Evolutionary conservation across 2,888 invertebrate species (phyloP), one percentile per base, ranked within the genome.

Genomic region (Andrena dorsata): DNA sequence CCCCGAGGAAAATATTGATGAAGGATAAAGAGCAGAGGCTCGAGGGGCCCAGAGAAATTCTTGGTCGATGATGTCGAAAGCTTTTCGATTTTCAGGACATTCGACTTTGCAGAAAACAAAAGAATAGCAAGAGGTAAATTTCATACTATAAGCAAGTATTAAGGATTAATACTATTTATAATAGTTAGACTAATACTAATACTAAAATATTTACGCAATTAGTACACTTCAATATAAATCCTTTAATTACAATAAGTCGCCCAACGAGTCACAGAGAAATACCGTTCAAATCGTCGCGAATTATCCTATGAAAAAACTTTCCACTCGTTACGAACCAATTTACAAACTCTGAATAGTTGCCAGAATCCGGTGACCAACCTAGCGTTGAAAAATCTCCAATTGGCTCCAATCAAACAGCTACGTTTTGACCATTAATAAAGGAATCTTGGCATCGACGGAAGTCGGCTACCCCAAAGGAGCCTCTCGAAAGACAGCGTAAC

Each of bases 401-500:
- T 41, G 71, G 71, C 41, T 66, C 35, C 80, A 23, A 80, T 72
- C 61, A 20, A 63, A 63, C 35, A 47, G 72, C 51, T 49, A 51
- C 80, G 61, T 80, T 71, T 72, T 72, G 61, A 68, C 71, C 66
- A 65, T 61, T 53, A 71, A 72, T 73, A 56, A 23, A 63, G 16
- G 53, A 56, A 49, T 80, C 61, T 80, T 80, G 80, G 80, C 80
- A 80, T 56, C 41, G 58, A 41, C 49, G 23, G 30, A 7, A 4
- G 2, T 51, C 28, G 75, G 26, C 32, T 49, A 26, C 13, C 49
- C 41, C 32, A 13, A 47, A 35, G 53, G 26, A 47, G 64, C 64
- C 8, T 35, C 16, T 47, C 20, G 26, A 47, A 26, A 16, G 32
- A 66, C 49, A 13, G n/a, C 20, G 23, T 64, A 61, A 60, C 30